phyloP scores from a whole-genome alignment of 1,140 invertebrate genomes.

The Calycopis cecrops region DNA sequence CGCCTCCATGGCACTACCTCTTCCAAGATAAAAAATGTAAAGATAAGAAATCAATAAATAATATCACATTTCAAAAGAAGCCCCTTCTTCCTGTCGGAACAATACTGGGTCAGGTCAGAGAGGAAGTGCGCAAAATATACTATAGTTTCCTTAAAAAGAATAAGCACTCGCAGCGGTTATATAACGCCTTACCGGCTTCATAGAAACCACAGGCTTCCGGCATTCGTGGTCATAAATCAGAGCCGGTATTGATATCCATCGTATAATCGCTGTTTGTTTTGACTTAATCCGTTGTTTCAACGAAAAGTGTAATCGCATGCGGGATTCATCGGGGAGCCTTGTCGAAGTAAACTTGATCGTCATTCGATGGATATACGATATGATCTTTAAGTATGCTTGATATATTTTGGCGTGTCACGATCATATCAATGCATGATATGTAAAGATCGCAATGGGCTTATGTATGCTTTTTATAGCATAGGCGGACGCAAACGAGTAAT shows the following conservation, averaged over 20 bases:
- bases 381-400: no score
- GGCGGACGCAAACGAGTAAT: no score
- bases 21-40: no score
- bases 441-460: no score
- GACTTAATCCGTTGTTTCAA: background rate
- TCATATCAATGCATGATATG: no score
- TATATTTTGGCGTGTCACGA: no score
- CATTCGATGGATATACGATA: background rate
- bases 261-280: constrained; percentile 9
- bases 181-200: constrained; percentile 6
- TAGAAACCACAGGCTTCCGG: constrained; percentile 6
- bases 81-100: background rate
- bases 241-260: constrained; percentile 6
- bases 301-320: background rate
- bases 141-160: constrained; percentile 1
- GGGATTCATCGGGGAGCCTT: background rate
- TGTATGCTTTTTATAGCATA: no score
- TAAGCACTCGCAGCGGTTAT: constrained; percentile 4
- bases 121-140: constrained; percentile 7
- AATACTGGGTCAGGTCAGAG: background rate
- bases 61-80: background rate
- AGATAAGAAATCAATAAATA: background rate
- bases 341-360: constrained; percentile 8
- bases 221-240: constrained; percentile 3
- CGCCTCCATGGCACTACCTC: no score